phyloP scores from a whole-genome alignment of 2,888 invertebrate genomes.

The Blastobasis lacticolella region DNA sequence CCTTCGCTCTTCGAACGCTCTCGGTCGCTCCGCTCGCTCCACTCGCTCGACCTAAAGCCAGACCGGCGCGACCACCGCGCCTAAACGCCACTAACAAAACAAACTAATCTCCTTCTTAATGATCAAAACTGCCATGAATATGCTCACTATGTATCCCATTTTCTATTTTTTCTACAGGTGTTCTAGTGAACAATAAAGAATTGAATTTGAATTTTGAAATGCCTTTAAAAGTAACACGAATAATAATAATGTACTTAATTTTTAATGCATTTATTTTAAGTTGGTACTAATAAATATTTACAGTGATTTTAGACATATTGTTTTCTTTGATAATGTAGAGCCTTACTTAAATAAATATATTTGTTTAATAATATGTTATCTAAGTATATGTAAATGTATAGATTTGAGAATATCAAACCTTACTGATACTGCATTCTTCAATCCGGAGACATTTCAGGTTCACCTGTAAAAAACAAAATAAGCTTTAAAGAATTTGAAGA shows the following conservation, averaged over 20 bases:
- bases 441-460: no score
- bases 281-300: constrained; percentile 62
- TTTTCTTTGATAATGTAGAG: not conserved
- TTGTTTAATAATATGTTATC: no score
- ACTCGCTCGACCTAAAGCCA: constrained; percentile 74
- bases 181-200: constrained; percentile 13
- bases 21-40: constrained; percentile 79
- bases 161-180: constrained; percentile 27
- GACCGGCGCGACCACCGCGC: constrained; percentile 60
- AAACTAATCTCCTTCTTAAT: constrained; percentile 2
- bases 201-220: constrained; percentile 10
- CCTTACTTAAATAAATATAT: no score
- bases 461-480: no score
- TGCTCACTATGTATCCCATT: constrained; percentile 32
- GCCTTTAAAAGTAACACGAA: constrained; percentile 3
- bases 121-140: constrained; percentile 33
- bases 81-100: constrained; percentile 22
- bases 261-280: constrained; percentile 45
- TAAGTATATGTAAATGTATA: no score
- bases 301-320: constrained; percentile 29
- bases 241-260: constrained; percentile 27
- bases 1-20: constrained; percentile 92
- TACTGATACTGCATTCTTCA: no score
- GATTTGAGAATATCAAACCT: no score
- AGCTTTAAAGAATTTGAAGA: no score